Evolutionary conservation across 2,113 vertebrate species (phyloP), one percentile per base, ranked within the genome.

Genomic region (Nothobranchius furzeri): DNA sequence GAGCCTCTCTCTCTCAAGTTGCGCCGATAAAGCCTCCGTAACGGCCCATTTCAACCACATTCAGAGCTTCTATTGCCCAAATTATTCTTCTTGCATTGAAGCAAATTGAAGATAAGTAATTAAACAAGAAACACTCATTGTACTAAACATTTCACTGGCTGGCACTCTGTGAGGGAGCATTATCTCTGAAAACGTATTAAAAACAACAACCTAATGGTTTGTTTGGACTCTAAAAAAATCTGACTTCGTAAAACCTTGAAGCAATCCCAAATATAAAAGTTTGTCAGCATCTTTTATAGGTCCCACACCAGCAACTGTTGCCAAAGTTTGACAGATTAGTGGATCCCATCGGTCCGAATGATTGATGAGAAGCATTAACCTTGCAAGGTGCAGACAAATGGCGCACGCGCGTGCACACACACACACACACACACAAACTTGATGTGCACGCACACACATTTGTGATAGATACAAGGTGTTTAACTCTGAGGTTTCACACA

Each of bases 281-380:
- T 64, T 60, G 63, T 35, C 68, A 57, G 30, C 37, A 55, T 69
- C 70, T 68, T 64, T 81, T 50, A 63, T 24, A 60, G 62, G 25
- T 45, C 67, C 55, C 7, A 1, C 50, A 53, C 59, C 79, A 59
- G 68, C 43, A 58, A 62, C n/a, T 50, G 6, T 24, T 57, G 53
- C 24, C 71, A 75, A 53, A 66, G 65, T 72, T 56, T 72, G 68
- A 82, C 68, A 84, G 76, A 82, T 83, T 66, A 75, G 25, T 62
- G 12, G 74, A 45, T 77, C 77, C 68, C 58, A 63, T 25, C 10
- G 17, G 73, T 56, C 60, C 30, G 11, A 45, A 47, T 66, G 70
- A 75, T 73, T 82, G 62, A 79, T 75, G 64, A 51, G 60, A 64
- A 45, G 14, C 70, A 60, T 8, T 81, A 76, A 83, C 83, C 71